Evolutionary conservation across 2,888 invertebrate genomes (phyloP).

Genomic region (Chaetogeoica ovagalla): DNA sequence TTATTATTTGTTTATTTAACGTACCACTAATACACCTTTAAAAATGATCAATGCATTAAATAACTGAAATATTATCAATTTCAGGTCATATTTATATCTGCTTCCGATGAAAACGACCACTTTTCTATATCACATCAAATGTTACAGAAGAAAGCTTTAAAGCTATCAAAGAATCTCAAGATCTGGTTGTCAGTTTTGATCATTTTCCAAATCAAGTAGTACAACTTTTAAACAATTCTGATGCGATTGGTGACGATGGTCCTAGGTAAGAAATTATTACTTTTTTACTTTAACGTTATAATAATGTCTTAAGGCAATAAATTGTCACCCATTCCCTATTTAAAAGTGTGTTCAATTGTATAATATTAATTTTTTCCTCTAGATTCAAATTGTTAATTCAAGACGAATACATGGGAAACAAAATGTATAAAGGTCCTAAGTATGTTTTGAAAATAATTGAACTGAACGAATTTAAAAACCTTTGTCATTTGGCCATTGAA

Average conservation of each 20-base stretch:
- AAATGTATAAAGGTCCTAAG: constrained; percentile 35
- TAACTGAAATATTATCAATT: constrained; percentile 4
- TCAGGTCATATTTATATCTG: constrained; percentile 42
- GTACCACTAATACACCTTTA: no score
- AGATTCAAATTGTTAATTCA: constrained; percentile 48
- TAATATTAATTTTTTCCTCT: background rate
- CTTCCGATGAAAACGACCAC: constrained; percentile 44
- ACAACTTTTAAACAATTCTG: constrained; percentile 46
- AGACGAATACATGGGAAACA: constrained; percentile 29
- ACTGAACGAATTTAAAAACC: constrained; percentile 43
- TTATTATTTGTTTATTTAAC: no score
- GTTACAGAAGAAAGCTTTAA: constrained; percentile 40
- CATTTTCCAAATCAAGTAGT: constrained; percentile 46
- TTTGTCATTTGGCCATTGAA: constrained; percentile 49
- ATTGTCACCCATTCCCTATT: background rate
- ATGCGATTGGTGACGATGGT: constrained; percentile 14
- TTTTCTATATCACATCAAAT: constrained; percentile 39
- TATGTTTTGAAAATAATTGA: constrained; percentile 48
- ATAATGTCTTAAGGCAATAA: background rate
- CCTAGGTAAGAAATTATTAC: constrained; percentile 20
- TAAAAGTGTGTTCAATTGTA: background rate
- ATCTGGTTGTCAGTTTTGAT: constrained; percentile 45
- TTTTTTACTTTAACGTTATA: background rate
- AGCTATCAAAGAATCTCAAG: constrained; percentile 48
- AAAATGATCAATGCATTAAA: background rate